Base-by-base conservation (phyloP, 2,888 invertebrate species). In the Trisateles emortualis region DNA sequence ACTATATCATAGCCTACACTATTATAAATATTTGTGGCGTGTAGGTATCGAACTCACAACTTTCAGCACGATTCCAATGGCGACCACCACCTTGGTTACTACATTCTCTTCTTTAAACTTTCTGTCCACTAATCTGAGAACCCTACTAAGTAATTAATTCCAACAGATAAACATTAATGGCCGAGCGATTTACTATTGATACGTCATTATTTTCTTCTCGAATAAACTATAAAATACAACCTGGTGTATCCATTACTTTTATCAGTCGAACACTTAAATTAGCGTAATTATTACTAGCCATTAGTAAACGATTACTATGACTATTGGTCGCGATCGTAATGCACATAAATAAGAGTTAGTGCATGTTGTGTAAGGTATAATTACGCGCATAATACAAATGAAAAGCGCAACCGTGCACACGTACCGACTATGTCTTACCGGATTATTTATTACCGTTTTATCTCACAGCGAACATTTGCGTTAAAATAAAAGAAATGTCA, bases 401-500 rank as follows among this genome's bases (percentile, higher is more conserved):
- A 84, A 87, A 87, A 87, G 83, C 86, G 86, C 88, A 86, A 80
- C 86, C 74, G 83, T 67, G 83, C 80, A 83, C 87, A 87, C 86
- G 86, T 84, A 84, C 79, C 77, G 75, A 70, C 79, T 70, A 78
- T 79, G 88, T 87, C 89, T 81, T 81, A 76, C 72, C 79, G 72
- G 80, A 88, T 90, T 90, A 91, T 91, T 92, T 91, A 92, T 90
- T 90, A 79, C 88, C 74, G 77, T 81, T 90, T 91, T 90, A 90
- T 91, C 88, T 89, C 79, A 81, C 79, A 67, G 81, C 83, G 86
- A 86, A 86, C 84, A 84, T 84, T 81, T 77, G 84, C 80, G 88
- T 90, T 90, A 88, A 90, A 90, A 90, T 88, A 90, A 90, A 90
- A 90, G 87, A 90, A 90, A 88, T 86, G 86, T 88, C 90, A 85